A percentile compares a stretch with the other conserved stretches of the same genome.
Conservation (phyloP, 2,113 vertebrate genomes). For the Pandion haliaetus region DNA sequence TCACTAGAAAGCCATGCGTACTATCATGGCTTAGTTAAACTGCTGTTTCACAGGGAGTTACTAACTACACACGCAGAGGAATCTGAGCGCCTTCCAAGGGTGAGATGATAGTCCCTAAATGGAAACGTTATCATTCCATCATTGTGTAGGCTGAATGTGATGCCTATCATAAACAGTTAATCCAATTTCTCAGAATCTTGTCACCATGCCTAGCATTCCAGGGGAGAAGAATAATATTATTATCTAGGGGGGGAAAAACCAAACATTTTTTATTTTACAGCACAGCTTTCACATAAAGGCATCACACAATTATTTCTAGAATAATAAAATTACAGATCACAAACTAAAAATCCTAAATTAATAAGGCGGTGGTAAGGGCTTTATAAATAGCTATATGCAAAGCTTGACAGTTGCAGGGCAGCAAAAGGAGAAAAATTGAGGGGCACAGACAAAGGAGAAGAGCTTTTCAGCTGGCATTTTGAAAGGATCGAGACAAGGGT, state of each 20-base stretch:
- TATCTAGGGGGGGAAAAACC: not conserved
- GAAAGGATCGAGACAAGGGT: not conserved
- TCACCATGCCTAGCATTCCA: not conserved
- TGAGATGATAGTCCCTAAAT: not conserved
- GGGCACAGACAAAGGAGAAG: not conserved
- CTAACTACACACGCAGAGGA: not conserved
- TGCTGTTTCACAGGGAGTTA: not conserved
- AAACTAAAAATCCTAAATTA: not conserved
- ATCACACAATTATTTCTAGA: not conserved
- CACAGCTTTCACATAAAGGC: constrained; percentile 9
- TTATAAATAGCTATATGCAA: constrained; percentile 27
- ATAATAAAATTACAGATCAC: not conserved
- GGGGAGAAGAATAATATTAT: not conserved
- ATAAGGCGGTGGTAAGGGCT: not conserved
- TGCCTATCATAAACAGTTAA: not conserved
- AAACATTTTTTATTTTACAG: not conserved
- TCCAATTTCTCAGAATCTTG: not conserved
- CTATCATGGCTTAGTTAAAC: not conserved
- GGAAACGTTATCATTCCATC: not conserved
- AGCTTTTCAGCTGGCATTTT: not conserved
- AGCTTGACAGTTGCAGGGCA: constrained; percentile 45
- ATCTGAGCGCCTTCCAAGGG: not conserved
- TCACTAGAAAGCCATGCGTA: not conserved
- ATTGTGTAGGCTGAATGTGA: not conserved
- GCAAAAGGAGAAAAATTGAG: not conserved